Evolutionary conservation across 1,140 invertebrate species (phyloP).

Genomic region (Drosophila azteca): DNA sequence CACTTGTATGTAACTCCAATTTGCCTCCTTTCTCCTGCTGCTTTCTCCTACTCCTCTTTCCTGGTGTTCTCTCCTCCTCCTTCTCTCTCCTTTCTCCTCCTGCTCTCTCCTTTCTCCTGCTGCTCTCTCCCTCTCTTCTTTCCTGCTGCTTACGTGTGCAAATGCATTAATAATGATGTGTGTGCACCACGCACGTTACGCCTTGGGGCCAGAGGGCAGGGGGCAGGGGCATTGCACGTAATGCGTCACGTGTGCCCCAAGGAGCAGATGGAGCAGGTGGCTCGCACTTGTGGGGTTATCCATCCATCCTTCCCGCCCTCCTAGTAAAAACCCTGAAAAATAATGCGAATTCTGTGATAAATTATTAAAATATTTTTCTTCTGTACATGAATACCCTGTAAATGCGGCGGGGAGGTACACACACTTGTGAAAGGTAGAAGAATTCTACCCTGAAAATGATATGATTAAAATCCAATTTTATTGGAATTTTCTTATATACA

Average conservation of each 20-base stretch:
- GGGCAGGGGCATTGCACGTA: conserved; percentile 53
- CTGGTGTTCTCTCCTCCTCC: too few relatives aligned
- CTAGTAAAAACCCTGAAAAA: conserved; percentile 22
- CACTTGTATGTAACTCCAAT: too few relatives aligned
- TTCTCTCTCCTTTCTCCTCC: too few relatives aligned
- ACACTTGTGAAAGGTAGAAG: too few relatives aligned
- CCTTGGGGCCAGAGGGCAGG: too few relatives aligned
- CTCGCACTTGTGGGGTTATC: neutral
- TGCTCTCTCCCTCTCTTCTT: neutral
- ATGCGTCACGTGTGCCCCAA: conserved; percentile 60
- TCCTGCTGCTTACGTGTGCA: conserved; percentile 48
- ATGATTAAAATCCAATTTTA: too few relatives aligned
- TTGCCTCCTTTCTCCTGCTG: too few relatives aligned
- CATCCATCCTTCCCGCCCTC: neutral
- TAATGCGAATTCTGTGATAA: conserved; percentile 22
- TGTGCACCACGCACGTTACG: conserved; percentile 66
- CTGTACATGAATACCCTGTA: too few relatives aligned
- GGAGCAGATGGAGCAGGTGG: conserved; percentile 2
- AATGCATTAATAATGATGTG: conserved; percentile 80
- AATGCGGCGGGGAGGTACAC: too few relatives aligned
- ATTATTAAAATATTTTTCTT: conserved; percentile 5
- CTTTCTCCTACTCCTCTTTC: too few relatives aligned
- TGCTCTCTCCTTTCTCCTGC: neutral
- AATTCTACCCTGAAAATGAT: too few relatives aligned
- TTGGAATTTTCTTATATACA: too few relatives aligned